Percentiles rank a stretch among this genome's conserved stretches.
Conservation (phyloP, 2,797 vertebrate genomes). For the Neosalanx taihuensis region DNA sequence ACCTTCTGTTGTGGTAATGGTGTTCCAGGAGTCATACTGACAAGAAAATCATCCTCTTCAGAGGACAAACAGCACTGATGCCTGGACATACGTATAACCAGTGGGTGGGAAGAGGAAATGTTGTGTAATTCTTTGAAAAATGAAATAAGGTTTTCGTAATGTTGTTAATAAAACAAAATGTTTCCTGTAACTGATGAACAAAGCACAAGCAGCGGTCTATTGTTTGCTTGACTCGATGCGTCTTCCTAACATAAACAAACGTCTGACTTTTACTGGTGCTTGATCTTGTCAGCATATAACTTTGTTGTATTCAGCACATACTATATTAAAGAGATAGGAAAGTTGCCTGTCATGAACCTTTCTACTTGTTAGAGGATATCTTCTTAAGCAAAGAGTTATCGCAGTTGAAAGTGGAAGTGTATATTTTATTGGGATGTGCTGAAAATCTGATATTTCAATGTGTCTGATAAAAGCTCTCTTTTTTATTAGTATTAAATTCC, state of each 20-base stretch:
- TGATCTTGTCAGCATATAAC: constrained; percentile 22
- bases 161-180: no score
- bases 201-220: no score
- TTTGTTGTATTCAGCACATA: constrained; percentile 34
- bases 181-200: no score
- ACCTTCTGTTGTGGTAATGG: no score
- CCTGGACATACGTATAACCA: no score
- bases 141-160: no score
- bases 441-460: constrained; percentile 45
- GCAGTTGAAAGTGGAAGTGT: constrained; percentile 38
- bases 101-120: no score
- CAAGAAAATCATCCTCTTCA: no score
- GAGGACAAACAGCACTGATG: no score
- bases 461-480: constrained; percentile 46
- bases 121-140: no score
- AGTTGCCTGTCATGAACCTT: constrained; percentile 39
- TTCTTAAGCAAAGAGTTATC: constrained; percentile 45
- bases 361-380: not conserved
- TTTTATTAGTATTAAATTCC: constrained; percentile 37
- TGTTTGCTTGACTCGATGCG: not conserved
- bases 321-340: constrained; percentile 29
- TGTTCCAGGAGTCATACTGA: no score
- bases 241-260: constrained; percentile 11
- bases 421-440: constrained; percentile 38
- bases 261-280: constrained; percentile 19